phyloP scores from a whole-genome alignment of 2,888 invertebrate genomes.

The Drosophila neotestacea region DNA sequence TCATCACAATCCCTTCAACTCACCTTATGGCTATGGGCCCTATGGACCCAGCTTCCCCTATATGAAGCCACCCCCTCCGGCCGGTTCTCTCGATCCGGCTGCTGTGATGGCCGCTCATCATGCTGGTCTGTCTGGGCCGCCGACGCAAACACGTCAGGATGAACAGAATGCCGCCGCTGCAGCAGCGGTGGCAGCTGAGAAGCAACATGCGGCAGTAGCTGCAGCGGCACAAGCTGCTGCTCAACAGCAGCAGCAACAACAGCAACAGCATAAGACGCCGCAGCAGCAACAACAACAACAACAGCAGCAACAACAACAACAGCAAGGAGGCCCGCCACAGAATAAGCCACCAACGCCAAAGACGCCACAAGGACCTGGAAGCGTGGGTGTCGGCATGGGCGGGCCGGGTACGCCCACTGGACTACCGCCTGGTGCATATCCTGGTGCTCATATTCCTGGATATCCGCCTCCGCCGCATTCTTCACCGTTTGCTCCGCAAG shows the following conservation, averaged over 20 bases:
- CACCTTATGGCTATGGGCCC: slow-evolving; percentile 87
- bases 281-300: slow-evolving; percentile 55
- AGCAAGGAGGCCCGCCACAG: slow-evolving; percentile 70
- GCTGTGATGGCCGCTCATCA: slow-evolving; percentile 84
- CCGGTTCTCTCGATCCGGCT: slow-evolving; percentile 83
- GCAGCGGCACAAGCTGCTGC: slow-evolving; percentile 76
- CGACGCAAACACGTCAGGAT: slow-evolving; percentile 86
- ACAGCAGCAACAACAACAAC: slow-evolving; percentile 54
- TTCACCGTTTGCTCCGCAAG: slow-evolving; percentile 87
- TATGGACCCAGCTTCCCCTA: slow-evolving; percentile 86
- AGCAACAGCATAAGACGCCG: slow-evolving; percentile 24
- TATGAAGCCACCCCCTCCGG: slow-evolving; percentile 85
- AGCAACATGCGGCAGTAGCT: slow-evolving; percentile 58
- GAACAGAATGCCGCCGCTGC: slow-evolving; percentile 83
- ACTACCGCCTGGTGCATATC: slow-evolving; percentile 83
- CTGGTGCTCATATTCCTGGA: slow-evolving; percentile 81
- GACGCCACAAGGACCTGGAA: slow-evolving; percentile 84
- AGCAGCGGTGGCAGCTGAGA: slow-evolving; percentile 71
- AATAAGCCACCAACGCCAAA: slow-evolving; percentile 86
- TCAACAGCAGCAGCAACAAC: slow-evolving; percentile 41
- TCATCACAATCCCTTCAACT: slow-evolving; percentile 87
- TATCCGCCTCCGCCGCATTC: slow-evolving; percentile 86
- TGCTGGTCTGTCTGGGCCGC: slow-evolving; percentile 85
- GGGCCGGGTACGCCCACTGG: slow-evolving; percentile 82
- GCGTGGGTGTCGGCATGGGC: slow-evolving; percentile 67